Base-by-base conservation (phyloP, 2,888 invertebrate species). In the Malacosoma neustria region DNA sequence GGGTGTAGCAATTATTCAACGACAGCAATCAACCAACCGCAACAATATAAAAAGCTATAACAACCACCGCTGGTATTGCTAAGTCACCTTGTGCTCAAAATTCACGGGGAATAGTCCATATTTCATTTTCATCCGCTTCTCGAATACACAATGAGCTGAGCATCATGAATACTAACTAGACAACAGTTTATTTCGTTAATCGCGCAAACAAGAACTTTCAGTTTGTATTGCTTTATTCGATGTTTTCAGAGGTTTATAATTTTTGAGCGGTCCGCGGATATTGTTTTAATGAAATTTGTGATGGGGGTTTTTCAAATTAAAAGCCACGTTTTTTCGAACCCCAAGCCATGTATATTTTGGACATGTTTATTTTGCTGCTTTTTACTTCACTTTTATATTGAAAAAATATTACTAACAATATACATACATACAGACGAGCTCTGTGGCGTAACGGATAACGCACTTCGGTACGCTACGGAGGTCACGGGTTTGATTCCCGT, bases 131-230 rank as follows among this genome's bases (percentile, higher is more conserved):
- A 55, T 62, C 54, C 76, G 72, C 69, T 51, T 49, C 60, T 61
- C 57, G 82, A 84, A 84, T 84, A 75, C 72, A 67, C 58, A 82
- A 84, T 80, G 79, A 84, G 75, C 53, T 49, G 51, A 64, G 58
- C 55, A 66, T 71, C 66, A 77, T 82, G 84, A 82, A 84, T 84
- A 84, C 79, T 75, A 84, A 84, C 60, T 63, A 81, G 80, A 62
- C 57, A 72, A 75, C 76, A 79, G 80, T 81, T 82, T 79, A 80
- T 76, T 76, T 75, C 72, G 79, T 75, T 82, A 84, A 82, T 84
- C 76, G 82, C 61, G 69, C 71, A 79, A 84, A 82, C 76, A 80
- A 72, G 73, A 77, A 77, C 73, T 81, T 76, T 70, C 60, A 63
- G 68, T 69, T 72, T 65, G 57, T 61, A 59, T 57, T 64, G 63